Base-by-base conservation (phyloP, 1,140 invertebrate species). In the Battus philenor region DNA sequence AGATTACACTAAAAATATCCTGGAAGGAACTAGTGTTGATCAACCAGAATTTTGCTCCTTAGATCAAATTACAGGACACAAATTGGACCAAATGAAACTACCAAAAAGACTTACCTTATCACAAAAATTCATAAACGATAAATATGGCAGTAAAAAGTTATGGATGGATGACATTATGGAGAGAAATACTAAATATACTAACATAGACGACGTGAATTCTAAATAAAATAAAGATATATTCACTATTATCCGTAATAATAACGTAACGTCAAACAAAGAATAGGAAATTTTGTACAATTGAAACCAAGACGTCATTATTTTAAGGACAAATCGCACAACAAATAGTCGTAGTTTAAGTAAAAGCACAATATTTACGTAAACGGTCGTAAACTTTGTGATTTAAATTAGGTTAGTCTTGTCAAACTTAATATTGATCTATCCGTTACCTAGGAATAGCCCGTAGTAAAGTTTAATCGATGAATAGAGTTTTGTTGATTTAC, bases 91-190 rank as follows among this genome's bases (percentile, higher is more conserved):
- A 47, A 85, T 78, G 46, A 84, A 75, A 43, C 77, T 73, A 20
- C 67, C 73, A 2, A 75, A 77, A 54, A 60, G 81, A 50, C 63
- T 86, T 22, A 86, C 83, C 6, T 51, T 86, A 10, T 87, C 86
- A 12, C 84, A 86, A 66, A 87, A 86, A 55, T 87, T 87, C 56
- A 87, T 86, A 34, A 87, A 86, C 44, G 86, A 87, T 50, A 87
- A 87, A 72, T 86, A 87, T 43, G 86, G 86, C 8, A 86, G 84
- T 47, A 77, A 73, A 58, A 85, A 79, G 59, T 53, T 87, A 30
- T 87, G 84, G 83, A 62, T 54, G 31, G 80, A 85, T 15, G 79
- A 84, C 16, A 44, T 54, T 12, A 64, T 55, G 32, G 79, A 83
- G 18, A 65, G 55, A 54, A 68, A 67, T 53, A 32, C 45, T 17